Evolutionary conservation across 2,888 invertebrate genomes (phyloP).

Genomic region (Allygus modestus): DNA sequence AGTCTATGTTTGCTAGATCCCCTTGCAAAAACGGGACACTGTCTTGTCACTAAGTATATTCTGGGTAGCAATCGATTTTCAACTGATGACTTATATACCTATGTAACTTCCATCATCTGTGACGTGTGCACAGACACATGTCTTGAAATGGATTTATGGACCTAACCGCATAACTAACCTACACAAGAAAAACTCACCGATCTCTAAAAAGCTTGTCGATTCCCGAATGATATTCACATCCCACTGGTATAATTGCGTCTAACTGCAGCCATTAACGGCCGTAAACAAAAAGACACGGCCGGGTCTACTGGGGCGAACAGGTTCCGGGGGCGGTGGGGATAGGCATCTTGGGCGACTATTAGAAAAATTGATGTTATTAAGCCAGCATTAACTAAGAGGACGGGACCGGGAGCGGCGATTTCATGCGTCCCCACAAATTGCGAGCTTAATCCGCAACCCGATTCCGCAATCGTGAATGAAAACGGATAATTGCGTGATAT

Average conservation of each 20-base stretch:
- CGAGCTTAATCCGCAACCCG: slow-evolving; percentile 53
- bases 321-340: slow-evolving; percentile 21
- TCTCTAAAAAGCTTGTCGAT: neutral
- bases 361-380: slow-evolving; percentile 41
- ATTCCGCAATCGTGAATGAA: slow-evolving; percentile 55
- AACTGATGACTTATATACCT: too few species aligned
- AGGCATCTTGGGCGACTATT: slow-evolving; percentile 16
- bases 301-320: neutral
- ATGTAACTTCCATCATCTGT: too few species aligned
- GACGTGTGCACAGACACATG: too few species aligned
- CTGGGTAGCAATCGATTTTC: too few species aligned
- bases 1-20: too few species aligned
- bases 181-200: too few species aligned
- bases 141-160: too few species aligned
- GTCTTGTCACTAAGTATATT: too few species aligned
- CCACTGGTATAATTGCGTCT: slow-evolving; percentile 5
- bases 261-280: neutral
- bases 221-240: slow-evolving; percentile 26
- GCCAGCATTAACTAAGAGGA: slow-evolving; percentile 32
- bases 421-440: slow-evolving; percentile 41
- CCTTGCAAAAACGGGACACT: too few species aligned
- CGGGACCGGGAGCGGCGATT: slow-evolving; percentile 36
- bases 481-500: slow-evolving; percentile 29
- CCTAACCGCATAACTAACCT: too few species aligned
- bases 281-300: slow-evolving; percentile 24